A percentile compares a stretch with the other conserved stretches of the same genome.
These are phyloP conservation scores for Diogma glabrata DNA, from an alignment of 2,888 invertebrate species.

Conservation along the genomic window DNA sequence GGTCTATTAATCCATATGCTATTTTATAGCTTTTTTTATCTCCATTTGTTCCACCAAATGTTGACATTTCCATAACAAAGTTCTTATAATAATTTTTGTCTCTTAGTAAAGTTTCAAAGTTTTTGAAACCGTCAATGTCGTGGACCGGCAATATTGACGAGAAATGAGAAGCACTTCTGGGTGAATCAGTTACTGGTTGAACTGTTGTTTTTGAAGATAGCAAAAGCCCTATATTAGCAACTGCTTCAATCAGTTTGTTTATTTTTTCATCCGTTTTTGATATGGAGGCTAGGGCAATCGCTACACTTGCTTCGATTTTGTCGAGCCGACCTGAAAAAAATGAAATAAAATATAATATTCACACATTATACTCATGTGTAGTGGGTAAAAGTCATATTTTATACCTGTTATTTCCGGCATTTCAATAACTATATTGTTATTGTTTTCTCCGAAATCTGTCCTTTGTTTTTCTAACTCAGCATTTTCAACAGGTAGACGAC, in stretches of 20 bases:
- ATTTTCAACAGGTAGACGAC: too few relatives aligned
- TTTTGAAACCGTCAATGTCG: too few relatives aligned
- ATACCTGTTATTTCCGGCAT: conserved; percentile 5
- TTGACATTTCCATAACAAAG: background rate
- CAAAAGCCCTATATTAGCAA: background rate
- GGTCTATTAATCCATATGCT: background rate
- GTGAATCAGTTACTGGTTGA: too few relatives aligned
- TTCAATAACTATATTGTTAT: background rate
- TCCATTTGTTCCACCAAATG: background rate
- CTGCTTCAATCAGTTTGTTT: conserved; percentile 1
- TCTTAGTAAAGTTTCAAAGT: background rate
- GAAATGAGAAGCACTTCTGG: too few relatives aligned
- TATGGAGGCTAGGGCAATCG: too few relatives aligned
- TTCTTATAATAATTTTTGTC: background rate
- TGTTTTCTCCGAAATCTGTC: too few relatives aligned
- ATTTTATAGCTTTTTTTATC: background rate
- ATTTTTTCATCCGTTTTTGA: too few relatives aligned
- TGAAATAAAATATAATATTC: background rate
- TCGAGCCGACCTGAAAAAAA: background rate
- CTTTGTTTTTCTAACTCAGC: too few relatives aligned
- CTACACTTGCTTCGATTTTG: background rate
- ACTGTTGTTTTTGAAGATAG: background rate
- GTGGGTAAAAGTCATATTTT: background rate
- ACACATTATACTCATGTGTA: background rate
- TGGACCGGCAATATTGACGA: too few relatives aligned